Evolutionary conservation across 2,113 vertebrate species (phyloP).

Genomic region (Montifringilla adamsi): DNA sequence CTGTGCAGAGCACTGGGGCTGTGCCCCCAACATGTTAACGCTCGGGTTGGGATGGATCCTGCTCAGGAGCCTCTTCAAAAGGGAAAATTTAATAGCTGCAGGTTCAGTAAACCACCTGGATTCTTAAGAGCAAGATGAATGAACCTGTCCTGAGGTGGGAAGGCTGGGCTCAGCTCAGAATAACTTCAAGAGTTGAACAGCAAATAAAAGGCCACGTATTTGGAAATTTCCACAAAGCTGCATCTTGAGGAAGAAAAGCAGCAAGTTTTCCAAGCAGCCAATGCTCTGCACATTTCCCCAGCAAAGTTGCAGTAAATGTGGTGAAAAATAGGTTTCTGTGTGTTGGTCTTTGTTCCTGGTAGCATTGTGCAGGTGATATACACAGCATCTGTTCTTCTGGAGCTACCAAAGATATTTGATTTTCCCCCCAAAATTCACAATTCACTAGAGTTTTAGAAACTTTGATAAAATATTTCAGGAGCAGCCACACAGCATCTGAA

Average conservation of each 20-base stretch:
- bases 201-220: background rate
- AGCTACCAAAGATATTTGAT: background rate
- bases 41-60: background rate
- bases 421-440: background rate
- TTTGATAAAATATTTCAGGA: background rate
- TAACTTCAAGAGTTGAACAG: background rate
- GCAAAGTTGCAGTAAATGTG: background rate
- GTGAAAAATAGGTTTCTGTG: background rate
- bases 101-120: background rate
- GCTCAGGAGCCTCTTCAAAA: background rate
- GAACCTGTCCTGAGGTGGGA: background rate
- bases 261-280: background rate
- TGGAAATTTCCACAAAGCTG: background rate
- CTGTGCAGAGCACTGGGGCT: background rate
- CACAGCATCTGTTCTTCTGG: background rate
- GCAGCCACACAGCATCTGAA: background rate
- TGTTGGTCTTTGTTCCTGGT: background rate
- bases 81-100: background rate
- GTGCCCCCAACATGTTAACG: background rate
- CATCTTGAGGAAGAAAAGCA: background rate
- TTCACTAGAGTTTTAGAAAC: background rate
- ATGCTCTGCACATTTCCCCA: accelerated
- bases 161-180: background rate
- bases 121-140: background rate
- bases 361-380: background rate